Evolutionary conservation across 2,888 invertebrate species (phyloP), one percentile per base, ranked within the genome.

Genomic region (Mythimna ferrago): DNA sequence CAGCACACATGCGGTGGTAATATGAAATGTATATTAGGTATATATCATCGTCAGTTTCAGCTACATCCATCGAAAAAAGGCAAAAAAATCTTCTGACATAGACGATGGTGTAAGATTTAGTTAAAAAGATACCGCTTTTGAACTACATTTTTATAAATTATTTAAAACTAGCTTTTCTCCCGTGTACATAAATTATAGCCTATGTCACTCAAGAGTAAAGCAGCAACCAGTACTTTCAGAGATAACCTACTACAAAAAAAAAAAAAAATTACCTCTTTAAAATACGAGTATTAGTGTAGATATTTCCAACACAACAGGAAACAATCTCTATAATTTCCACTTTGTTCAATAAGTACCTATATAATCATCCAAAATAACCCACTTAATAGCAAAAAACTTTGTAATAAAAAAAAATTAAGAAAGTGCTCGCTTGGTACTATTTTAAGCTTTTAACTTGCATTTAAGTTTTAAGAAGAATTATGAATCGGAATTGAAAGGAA

Each of bases 381-480:
- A 85, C 84, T 87, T 80, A 88, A 84, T 82, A 76, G 76, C 75
- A 77, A 83, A 83, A 89, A 81, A 91, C 89, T 91, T 90, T 81
- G 84, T 84, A 89, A 90, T 88, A 92, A 91, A 91, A 51, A 26
- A 48, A 89, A 86, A 73, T 83, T 88, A 81, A 80, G 89, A 91
- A 76, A 93, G 88, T 89, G 88, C 90, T 91, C 88, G 80, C 78
- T 77, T 68, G 86, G 90, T 89, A 91, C 92, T 92, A 91, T 92
- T 93, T 92, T 89, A 93, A 93, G 91, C 92, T 92, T 91, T 93
- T 92, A 93, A 93, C 92, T 93, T 90, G 90, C 93, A 93, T 93
- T 94, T 89, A 93, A 94, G 92, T 94, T 94, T 91, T 88, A 89
- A 91, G 89, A 91, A 89, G 92, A 93, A 92, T 93, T 92, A 92